Percentiles rank a stretch among this genome's conserved stretches.
phyloP scores from a whole-genome alignment of 2,888 invertebrate species.

The Drosophila colorata region DNA sequence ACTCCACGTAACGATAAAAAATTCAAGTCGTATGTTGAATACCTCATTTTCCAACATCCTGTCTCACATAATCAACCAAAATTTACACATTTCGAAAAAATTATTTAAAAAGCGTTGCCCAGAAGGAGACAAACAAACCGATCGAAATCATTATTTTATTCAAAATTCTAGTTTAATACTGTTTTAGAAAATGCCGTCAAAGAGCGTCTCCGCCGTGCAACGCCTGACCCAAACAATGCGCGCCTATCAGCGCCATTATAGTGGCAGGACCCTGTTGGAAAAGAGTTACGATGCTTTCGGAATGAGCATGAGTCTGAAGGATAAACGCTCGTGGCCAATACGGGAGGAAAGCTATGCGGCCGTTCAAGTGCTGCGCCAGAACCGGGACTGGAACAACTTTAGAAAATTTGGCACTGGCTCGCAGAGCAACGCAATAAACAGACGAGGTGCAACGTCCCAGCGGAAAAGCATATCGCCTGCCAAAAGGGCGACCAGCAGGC shows the following conservation, averaged over 20 bases:
- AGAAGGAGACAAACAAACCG: neutral
- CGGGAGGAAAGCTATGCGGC: slow-evolving; percentile 59
- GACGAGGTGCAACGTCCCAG: neutral
- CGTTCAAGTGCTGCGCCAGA: slow-evolving; percentile 26
- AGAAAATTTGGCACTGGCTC: neutral
- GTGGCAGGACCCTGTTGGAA: neutral
- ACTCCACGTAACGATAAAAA: neutral
- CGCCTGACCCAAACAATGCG: slow-evolving; percentile 22
- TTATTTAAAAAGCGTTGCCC: neutral
- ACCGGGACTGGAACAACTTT: slow-evolving; percentile 18
- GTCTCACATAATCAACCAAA: slow-evolving; percentile 23
- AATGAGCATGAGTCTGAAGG: neutral
- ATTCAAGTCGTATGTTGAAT: neutral
- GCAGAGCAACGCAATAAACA: neutral
- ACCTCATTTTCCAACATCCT: slow-evolving; percentile 36
- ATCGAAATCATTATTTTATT: neutral
- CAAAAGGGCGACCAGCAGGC: slow-evolving; percentile 9
- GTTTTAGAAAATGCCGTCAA: slow-evolving; percentile 31
- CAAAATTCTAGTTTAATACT: slow-evolving; percentile 4
- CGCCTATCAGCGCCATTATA: slow-evolving; percentile 11
- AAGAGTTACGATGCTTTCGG: slow-evolving; percentile 7
- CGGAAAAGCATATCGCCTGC: slow-evolving; percentile 29
- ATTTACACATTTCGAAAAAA: slow-evolving; percentile 28
- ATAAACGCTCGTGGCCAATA: slow-evolving; percentile 43
- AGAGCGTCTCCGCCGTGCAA: slow-evolving; percentile 42